Base-by-base conservation (phyloP, 2,888 invertebrate genomes). In the Villa cingulata region DNA sequence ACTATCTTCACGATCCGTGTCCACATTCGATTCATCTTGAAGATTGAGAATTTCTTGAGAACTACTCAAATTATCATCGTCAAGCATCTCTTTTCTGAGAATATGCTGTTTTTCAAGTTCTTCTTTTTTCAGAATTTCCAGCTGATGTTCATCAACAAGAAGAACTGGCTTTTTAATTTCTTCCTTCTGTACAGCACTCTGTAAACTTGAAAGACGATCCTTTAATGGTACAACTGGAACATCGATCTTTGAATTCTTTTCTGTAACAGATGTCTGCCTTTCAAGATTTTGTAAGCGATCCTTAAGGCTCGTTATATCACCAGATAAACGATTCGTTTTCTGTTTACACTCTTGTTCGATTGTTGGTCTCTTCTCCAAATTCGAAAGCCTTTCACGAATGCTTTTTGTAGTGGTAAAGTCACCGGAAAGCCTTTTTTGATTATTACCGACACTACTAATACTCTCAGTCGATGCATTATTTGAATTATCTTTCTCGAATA, bases 1-100 rank as follows among this genome's bases (percentile, higher is more conserved):
- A 55, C 66, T 67, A 48, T 87, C 86, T 66, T 87, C 86, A 37
- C 80, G 76, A 64, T 81, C 83, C 39, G 77, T 80, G 55, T 80
- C 76, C 52, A 51, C 37, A 46, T 48, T 51, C n/a, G 53, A 53
- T 46, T 53, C 53, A 42, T 53, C 51, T 18, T 51, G 53, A 14
- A 51, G 48, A 42, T 49, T 53, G 2, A 53, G 20, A 32, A 53
- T 46, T 39, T 53, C 53, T 32, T 53, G 48, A 15, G 53, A 51
- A 41, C 49, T 46, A 29, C 49, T 49, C 4, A 51, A 19, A 41
- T 49, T 46, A 27, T 50, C 50, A 36, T 50, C 49, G 32, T 53
- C 53, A 36, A 42, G 41, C 20, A 23, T 43, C 34, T 41, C 45
- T 45, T 38, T 40, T 37, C 39, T 40, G 6, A 44, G 7, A n/a